phyloP scores from a whole-genome alignment of 1,140 invertebrate species.

The Pachypsylla venusta region DNA sequence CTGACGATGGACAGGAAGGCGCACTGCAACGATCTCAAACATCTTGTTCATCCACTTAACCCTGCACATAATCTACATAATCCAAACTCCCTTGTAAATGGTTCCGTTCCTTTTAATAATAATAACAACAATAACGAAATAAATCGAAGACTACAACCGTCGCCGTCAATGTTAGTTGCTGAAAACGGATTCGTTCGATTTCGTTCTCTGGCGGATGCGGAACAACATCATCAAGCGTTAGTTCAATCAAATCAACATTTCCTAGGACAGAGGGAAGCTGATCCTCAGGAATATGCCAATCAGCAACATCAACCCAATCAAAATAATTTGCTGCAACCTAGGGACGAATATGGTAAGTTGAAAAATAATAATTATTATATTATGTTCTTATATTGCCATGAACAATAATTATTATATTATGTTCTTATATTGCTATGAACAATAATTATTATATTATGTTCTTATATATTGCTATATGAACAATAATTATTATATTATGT shows the following conservation, averaged over 20 bases:
- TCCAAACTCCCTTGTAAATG: constrained; percentile 3
- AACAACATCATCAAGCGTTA: constrained; percentile 10
- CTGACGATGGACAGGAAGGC: constrained; percentile 19
- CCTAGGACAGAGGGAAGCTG: not conserved
- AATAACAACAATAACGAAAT: not conserved
- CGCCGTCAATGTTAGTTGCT: constrained; percentile 56
- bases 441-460: no score
- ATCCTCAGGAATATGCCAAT: not conserved
- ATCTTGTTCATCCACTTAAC: constrained; percentile 10
- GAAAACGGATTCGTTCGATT: constrained; percentile 73
- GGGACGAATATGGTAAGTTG: constrained; percentile 5
- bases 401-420: no score
- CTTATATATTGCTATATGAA: no score
- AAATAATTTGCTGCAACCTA: not conserved
- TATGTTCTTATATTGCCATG: no score
- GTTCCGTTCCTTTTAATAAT: not conserved
- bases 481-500: no score
- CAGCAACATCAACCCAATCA: not conserved
- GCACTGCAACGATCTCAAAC: not conserved
- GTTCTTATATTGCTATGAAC: no score
- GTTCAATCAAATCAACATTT: not conserved
- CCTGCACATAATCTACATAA: constrained; percentile 12
- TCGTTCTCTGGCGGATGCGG: constrained; percentile 41
- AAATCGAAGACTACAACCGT: constrained; percentile 24
- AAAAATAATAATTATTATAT: no score